These are phyloP conservation scores for Triops longicaudatus DNA, from an alignment of 1,140 invertebrate genomes.

Conservation along the genomic window DNA sequence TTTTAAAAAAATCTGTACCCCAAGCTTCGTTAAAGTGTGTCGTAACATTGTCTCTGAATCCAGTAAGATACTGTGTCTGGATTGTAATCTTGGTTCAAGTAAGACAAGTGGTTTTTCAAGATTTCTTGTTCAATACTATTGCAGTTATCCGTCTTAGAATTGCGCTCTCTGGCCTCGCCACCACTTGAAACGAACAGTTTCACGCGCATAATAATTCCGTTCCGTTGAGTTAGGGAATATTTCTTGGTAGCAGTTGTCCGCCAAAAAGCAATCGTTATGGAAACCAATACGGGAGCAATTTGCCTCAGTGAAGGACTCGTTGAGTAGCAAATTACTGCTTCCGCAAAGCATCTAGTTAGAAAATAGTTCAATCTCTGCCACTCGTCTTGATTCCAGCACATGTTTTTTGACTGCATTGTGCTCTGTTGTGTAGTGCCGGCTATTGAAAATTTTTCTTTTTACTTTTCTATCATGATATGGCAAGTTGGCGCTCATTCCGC, in stretches of 20 bases:
- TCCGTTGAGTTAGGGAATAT: conserved; percentile 7
- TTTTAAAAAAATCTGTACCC: conserved; percentile 24
- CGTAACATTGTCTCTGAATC: neutral
- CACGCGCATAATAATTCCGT: neutral
- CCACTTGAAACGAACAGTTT: conserved; percentile 18
- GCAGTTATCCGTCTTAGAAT: neutral
- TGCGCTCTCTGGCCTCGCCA: conserved; percentile 17
- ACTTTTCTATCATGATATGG: too few relatives aligned
- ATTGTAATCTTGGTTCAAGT: conserved; percentile 23
- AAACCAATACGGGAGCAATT: conserved; percentile 21
- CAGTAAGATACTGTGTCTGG: conserved; percentile 5
- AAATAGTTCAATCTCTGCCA: too few relatives aligned
- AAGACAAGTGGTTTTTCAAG: neutral
- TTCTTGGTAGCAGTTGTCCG: neutral
- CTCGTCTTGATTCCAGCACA: too few relatives aligned
- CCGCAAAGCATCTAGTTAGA: conserved; percentile 3
- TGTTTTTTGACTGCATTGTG: too few relatives aligned
- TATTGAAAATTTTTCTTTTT: too few relatives aligned
- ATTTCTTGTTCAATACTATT: conserved; percentile 13
- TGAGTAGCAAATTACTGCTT: neutral
- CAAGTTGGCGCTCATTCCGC: too few relatives aligned
- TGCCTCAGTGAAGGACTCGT: neutral
- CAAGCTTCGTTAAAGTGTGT: neutral
- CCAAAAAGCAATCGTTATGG: conserved; percentile 28
- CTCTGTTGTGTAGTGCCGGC: too few relatives aligned